These are phyloP conservation scores for Cyprinodon brontotheroides DNA, from an alignment of 2,113 vertebrate species.

Conservation along the genomic window DNA sequence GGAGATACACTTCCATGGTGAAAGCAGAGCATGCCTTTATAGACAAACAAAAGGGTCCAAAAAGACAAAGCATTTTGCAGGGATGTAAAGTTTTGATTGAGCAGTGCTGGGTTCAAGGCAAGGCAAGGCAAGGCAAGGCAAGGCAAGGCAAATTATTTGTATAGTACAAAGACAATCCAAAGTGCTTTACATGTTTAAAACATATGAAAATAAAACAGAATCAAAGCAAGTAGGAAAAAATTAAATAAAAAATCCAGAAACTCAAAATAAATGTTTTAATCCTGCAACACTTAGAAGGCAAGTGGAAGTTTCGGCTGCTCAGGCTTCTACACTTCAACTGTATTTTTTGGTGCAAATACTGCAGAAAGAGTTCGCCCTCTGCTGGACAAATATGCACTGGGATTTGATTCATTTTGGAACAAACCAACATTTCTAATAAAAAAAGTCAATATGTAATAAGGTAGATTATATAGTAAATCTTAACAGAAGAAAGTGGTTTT, in stretches of 20 bases:
- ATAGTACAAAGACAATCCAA: no score
- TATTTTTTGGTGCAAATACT: slow-evolving; percentile 19
- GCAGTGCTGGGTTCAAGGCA: slow-evolving; percentile 2
- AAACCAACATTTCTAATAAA: background rate
- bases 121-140: no score
- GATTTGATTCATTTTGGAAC: background rate
- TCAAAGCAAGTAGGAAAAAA: no score
- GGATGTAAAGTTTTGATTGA: slow-evolving; percentile 37
- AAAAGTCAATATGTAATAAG: background rate
- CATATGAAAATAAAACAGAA: no score
- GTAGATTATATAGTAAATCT: background rate
- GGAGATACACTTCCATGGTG: slow-evolving; percentile 61
- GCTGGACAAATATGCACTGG: slow-evolving; percentile 47
- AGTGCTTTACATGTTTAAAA: no score
- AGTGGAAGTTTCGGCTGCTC: slow-evolving; percentile 10
- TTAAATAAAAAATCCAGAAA: no score
- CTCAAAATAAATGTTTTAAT: slow-evolving; percentile 26
- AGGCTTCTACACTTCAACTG: background rate
- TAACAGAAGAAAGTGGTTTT: no score
- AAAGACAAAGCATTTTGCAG: slow-evolving; percentile 10
- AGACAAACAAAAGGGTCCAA: slow-evolving; percentile 6
- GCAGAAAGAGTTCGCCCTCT: slow-evolving; percentile 76
- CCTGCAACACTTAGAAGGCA: slow-evolving; percentile 25
- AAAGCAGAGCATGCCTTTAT: slow-evolving; percentile 49
- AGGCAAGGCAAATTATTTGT: no score